phyloP scores from a whole-genome alignment of 1,140 invertebrate species.

The Nasonia vitripennis region DNA sequence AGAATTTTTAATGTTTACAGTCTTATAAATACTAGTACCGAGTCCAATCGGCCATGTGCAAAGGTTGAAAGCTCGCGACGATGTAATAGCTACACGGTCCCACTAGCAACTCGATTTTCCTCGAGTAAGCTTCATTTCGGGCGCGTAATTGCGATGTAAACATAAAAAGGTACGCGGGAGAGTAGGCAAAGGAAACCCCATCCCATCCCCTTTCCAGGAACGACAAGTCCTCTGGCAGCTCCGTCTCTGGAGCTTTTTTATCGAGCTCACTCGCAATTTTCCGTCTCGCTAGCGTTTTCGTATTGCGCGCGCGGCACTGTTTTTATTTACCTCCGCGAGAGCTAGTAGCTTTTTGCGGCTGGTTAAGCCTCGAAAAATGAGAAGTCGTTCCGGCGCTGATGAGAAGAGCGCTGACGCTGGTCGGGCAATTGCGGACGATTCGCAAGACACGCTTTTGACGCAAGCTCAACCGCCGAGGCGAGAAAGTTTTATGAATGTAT shows the following conservation, averaged over 20 bases:
- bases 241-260: neutral
- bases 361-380: conserved; percentile 8
- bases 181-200: neutral
- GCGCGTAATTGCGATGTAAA: conserved; percentile 25
- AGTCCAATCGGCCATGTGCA: conserved; percentile 15
- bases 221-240: neutral
- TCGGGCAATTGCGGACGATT: neutral
- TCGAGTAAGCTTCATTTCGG: neutral
- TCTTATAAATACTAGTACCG: neutral
- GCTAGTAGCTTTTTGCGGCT: neutral
- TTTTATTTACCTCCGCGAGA: conserved; percentile 9
- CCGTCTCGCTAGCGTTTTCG: conserved; percentile 18
- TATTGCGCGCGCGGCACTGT: neutral
- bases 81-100: too few species aligned
- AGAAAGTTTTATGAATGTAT: neutral
- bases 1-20: too few species aligned
- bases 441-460: neutral
- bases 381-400: neutral
- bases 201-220: neutral
- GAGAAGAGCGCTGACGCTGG: neutral
- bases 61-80: too few species aligned
- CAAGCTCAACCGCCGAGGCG: neutral
- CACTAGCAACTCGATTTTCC: neutral
- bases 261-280: neutral
- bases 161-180: neutral